A percentile compares a stretch with the other conserved stretches of the same genome.
Conservation (phyloP, 2,888 invertebrate genomes). For the Emmelina monodactyla region DNA sequence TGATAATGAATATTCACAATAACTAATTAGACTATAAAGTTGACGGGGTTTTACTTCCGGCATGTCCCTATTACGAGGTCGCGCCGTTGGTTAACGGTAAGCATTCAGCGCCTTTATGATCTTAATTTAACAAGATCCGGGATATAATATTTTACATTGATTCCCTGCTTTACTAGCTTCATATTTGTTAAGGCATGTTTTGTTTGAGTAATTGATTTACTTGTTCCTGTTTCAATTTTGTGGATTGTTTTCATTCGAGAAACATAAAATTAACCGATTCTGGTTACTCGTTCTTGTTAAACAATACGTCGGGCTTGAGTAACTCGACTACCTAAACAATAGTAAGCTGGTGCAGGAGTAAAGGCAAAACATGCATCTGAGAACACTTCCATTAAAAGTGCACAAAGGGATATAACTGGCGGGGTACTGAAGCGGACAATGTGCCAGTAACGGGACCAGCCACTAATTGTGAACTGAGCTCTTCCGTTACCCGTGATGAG, state of each 20-base stretch:
- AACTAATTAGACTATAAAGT: too few species aligned
- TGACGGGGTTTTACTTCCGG: conserved; percentile 38
- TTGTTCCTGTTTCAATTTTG: not conserved
- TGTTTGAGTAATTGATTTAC: too few species aligned
- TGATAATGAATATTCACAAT: too few species aligned
- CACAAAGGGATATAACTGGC: conserved; percentile 50
- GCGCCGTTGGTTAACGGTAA: conserved; percentile 38
- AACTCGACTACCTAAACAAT: conserved; percentile 28
- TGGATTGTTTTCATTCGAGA: not conserved
- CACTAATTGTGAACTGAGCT: conserved; percentile 54
- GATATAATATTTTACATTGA: too few species aligned
- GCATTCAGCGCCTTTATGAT: conserved; percentile 19
- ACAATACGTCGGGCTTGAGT: conserved; percentile 13
- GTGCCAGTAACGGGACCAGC: conserved; percentile 52
- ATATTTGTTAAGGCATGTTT: too few species aligned
- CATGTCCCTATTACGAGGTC: conserved; percentile 36
- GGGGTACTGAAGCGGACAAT: conserved; percentile 51
- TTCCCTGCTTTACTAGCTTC: too few species aligned
- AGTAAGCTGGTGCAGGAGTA: conserved; percentile 26
- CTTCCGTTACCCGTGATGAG: conserved; percentile 45
- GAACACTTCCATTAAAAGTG: conserved; percentile 40
- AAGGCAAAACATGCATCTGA: conserved; percentile 41
- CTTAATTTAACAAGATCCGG: conserved; percentile 6
- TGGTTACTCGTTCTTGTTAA: conserved; percentile 2
- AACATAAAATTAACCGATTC: not conserved